phyloP scores from a whole-genome alignment of 2,113 vertebrate species.

The Myrmecophaga tridactyla region DNA sequence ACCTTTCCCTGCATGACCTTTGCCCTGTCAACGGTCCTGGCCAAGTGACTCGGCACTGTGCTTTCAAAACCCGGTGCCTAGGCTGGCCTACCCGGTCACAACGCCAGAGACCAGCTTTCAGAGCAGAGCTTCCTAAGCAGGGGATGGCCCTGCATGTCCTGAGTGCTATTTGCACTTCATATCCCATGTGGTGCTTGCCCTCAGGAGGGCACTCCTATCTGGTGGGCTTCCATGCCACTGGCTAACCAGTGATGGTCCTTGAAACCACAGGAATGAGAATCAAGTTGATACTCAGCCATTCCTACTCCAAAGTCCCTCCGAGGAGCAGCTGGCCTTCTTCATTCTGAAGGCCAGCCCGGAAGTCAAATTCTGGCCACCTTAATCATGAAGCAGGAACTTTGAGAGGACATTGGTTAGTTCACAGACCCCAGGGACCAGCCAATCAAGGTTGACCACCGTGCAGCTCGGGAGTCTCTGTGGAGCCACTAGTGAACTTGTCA shows the following conservation, averaged over 20 bases:
- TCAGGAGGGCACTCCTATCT: accelerated
- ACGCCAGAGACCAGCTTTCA: not conserved
- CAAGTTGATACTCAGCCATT: no score
- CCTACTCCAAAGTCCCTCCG: not conserved
- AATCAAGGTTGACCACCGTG: accelerated
- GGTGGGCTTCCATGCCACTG: not conserved
- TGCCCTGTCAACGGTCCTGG: not conserved
- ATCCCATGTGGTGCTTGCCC: accelerated
- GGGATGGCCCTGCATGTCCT: no score
- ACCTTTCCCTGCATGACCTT: not conserved
- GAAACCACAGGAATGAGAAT: not conserved
- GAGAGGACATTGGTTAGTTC: no score
- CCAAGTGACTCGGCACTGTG: no score
- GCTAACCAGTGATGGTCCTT: not conserved
- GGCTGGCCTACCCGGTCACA: not conserved
- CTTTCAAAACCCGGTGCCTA: not conserved
- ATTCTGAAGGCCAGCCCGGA: not conserved
- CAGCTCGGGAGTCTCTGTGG: not conserved
- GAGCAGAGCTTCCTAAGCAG: accelerated
- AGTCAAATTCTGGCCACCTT: no score
- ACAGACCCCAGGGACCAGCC: not conserved
- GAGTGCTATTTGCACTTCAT: not conserved
- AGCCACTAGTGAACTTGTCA: accelerated
- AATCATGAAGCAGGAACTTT: accelerated
- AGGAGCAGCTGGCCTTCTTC: not conserved